These are phyloP conservation scores for Amblyteles armatorius DNA, from an alignment of 2,888 invertebrate genomes.

Conservation along the genomic window DNA sequence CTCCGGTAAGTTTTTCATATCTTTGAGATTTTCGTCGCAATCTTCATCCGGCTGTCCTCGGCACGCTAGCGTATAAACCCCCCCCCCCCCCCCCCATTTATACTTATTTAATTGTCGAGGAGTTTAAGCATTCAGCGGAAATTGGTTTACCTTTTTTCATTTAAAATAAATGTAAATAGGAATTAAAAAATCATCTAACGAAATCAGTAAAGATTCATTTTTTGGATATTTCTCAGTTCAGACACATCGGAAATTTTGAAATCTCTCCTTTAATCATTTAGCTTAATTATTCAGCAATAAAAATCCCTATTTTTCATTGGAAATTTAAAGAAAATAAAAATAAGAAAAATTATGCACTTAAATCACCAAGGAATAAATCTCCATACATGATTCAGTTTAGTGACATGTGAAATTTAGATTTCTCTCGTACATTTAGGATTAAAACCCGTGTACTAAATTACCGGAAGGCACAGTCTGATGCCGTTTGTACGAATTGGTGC, in stretches of 20 bases:
- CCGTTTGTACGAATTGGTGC: neutral
- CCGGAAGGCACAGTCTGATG: neutral
- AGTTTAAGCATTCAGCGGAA: neutral
- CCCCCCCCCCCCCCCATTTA: neutral
- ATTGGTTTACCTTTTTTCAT: neutral
- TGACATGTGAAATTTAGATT: neutral
- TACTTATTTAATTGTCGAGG: neutral
- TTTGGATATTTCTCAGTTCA: too few species aligned
- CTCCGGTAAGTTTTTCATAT: neutral
- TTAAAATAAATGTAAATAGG: too few species aligned
- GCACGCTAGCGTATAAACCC: neutral
- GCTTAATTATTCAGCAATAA: too few species aligned
- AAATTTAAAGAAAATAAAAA: neutral
- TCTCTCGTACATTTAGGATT: neutral
- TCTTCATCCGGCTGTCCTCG: neutral
- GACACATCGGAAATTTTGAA: too few species aligned
- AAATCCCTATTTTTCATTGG: neutral
- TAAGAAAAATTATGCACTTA: neutral
- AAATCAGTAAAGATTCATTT: too few species aligned
- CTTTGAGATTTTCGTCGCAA: neutral
- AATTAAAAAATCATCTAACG: too few species aligned
- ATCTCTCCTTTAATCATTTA: too few species aligned
- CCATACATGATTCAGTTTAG: neutral
- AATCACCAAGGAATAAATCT: neutral
- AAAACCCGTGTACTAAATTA: neutral